Evolutionary conservation across 2,797 vertebrate genomes (phyloP).

Genomic region (Melanotaenia trifasciata): DNA sequence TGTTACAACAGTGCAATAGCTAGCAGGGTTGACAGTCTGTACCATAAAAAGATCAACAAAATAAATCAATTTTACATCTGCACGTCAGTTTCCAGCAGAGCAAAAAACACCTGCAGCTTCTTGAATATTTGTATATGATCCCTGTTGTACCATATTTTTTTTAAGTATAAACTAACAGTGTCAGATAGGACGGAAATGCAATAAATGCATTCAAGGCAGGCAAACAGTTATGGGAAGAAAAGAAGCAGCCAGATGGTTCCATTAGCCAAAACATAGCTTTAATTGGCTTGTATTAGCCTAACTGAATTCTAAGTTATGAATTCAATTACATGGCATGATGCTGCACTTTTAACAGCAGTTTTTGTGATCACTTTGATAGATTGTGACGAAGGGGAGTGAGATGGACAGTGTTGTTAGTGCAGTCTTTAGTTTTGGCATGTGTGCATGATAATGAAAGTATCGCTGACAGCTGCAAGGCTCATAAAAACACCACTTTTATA

Average conservation of each 20-base stretch:
- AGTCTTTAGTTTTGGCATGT: conserved; percentile 28
- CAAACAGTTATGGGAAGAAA: conserved; percentile 55
- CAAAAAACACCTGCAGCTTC: conserved; percentile 26
- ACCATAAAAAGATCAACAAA: neutral
- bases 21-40: neutral
- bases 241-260: conserved; percentile 48
- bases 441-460: conserved; percentile 47
- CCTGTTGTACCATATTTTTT: conserved; percentile 1
- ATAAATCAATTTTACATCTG: neutral
- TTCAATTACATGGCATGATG: conserved; percentile 46
- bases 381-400: conserved; percentile 26
- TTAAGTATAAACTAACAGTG: conserved; percentile 1
- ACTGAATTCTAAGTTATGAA: conserved; percentile 44
- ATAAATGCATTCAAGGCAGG: conserved; percentile 16
- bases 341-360: conserved; percentile 28
- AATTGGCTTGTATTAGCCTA: conserved; percentile 50
- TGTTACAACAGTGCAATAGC: neutral
- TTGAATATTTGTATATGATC: neutral
- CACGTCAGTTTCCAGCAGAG: conserved; percentile 1
- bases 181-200: conserved; percentile 20
- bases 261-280: conserved; percentile 44
- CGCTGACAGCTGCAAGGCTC: conserved; percentile 52
- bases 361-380: conserved; percentile 31
- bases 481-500: conserved; percentile 53
- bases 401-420: conserved; percentile 6